phyloP scores from a whole-genome alignment of 2,113 vertebrate species.

The Menura novaehollandiae region DNA sequence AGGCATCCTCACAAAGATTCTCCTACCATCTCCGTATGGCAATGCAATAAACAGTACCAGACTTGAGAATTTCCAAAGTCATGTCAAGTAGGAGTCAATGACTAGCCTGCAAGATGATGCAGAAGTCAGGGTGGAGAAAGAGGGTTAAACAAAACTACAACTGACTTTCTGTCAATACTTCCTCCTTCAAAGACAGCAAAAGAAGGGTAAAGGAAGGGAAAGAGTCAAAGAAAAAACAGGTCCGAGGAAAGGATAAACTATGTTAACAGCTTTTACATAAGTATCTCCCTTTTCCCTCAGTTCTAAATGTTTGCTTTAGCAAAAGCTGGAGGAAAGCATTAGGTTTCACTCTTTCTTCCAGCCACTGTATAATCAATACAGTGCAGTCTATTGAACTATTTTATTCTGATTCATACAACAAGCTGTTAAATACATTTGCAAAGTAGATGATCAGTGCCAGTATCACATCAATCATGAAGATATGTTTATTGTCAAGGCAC shows the following conservation, averaged over 20 bases:
- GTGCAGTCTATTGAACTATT: not conserved
- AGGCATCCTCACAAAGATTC: not conserved
- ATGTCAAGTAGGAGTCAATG: fast-evolving
- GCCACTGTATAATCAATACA: not conserved
- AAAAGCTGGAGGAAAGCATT: not conserved
- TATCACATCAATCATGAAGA: not conserved
- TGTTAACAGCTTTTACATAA: not conserved
- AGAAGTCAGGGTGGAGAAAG: not conserved
- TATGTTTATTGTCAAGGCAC: not conserved
- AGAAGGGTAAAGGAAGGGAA: not conserved
- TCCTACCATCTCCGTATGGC: not conserved
- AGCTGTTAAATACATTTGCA: slow-evolving; percentile 13
- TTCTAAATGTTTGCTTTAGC: not conserved
- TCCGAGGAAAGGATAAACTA: not conserved
- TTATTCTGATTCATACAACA: slow-evolving; percentile 5
- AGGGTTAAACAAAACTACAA: not conserved
- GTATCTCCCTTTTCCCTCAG: not conserved
- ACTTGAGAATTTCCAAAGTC: not conserved
- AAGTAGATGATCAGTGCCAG: not conserved
- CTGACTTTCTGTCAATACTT: not conserved
- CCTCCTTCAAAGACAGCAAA: not conserved
- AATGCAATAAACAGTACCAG: not conserved
- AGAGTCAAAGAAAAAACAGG: not conserved
- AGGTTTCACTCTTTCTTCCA: not conserved
- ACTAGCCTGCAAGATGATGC: not conserved